Evolutionary conservation across 2,888 invertebrate species (phyloP).

Genomic region (Drosophila cracens): DNA sequence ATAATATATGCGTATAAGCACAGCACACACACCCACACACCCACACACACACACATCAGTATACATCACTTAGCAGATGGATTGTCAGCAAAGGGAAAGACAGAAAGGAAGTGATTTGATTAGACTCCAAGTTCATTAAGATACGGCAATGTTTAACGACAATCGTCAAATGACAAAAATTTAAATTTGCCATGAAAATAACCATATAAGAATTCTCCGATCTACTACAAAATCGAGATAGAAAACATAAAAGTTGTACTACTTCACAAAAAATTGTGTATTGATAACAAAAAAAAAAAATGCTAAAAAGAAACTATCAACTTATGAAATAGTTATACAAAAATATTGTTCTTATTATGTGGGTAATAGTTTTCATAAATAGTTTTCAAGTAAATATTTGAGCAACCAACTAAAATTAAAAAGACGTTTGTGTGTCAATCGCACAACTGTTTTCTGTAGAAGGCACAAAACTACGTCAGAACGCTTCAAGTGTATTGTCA

Average conservation of each 20-base stretch:
- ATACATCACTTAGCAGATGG: conserved; percentile 10
- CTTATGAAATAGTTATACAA: neutral
- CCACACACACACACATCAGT: conserved; percentile 5
- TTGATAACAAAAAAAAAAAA: neutral
- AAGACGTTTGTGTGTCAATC: conserved; percentile 5
- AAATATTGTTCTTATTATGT: conserved; percentile 1
- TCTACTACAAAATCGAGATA: neutral
- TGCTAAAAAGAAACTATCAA: neutral
- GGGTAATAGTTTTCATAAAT: conserved; percentile 1
- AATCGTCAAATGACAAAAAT: conserved; percentile 11
- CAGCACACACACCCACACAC: neutral
- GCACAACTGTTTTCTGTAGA: conserved; percentile 10
- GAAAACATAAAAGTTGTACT: neutral
- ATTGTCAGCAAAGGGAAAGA: conserved; percentile 7
- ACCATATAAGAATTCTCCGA: neutral
- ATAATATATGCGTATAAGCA: conserved; percentile 53
- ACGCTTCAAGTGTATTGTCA: neutral
- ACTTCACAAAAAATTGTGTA: neutral
- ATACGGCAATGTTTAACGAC: conserved; percentile 42
- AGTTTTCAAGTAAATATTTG: conserved; percentile 14
- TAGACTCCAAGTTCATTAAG: conserved; percentile 56
- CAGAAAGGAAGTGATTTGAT: conserved; percentile 55
- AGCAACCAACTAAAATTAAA: neutral
- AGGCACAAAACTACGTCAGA: conserved; percentile 16
- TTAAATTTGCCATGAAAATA: conserved; percentile 18